Base-by-base conservation (phyloP, 2,888 invertebrate species). In the Scaptomyza polygonia region DNA sequence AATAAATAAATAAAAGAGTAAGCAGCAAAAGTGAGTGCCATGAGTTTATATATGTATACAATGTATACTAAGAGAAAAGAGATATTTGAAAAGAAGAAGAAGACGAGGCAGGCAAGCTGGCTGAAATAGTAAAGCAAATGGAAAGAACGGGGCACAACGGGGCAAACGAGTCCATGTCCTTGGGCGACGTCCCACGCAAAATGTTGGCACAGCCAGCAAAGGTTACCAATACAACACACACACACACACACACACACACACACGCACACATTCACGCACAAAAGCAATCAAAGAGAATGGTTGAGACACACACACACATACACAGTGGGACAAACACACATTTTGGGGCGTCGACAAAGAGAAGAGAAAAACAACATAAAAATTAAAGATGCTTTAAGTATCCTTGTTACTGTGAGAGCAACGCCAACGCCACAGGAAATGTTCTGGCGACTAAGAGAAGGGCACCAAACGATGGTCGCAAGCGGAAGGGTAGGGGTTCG, bases 351-450 rank as follows among this genome's bases (percentile, higher is more conserved):
- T 54, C 56, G 61, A 57, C 67, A 85, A 79, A 85, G 69, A 79
- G 76, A 88, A 80, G 86, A 86, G 86, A 84, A 86, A 86, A 80
- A 75, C 78, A 84, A 86, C 88, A 86, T 88, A 77, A 72, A 84
- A 84, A 86, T 84, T 88, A 84, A 84, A 88, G 88, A 86, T 88
- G 88, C 86, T 84, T 88, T 86, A 84, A 84, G 85, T 86, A 86
- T 84, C 68, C 86, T 79, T 82, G 80, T 67, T 67, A 65, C 62
- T 81, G 63, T 51, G 39, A 64, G 56, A 65, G 53, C 77, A 72
- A 67, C 73, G 77, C 67, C 77, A 77, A 77, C 67, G 63, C 77
- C 68, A 74, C 57, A 68, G 78, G 51, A 73, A 75, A 62, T 43
- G 39, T 62, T 62, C 44, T 25, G 47, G 54, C 34, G 40, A 16